Evolutionary conservation across 2,888 invertebrate genomes (phyloP), one percentile per base, ranked within the genome.

Genomic region (Eupithecia vulgata): DNA sequence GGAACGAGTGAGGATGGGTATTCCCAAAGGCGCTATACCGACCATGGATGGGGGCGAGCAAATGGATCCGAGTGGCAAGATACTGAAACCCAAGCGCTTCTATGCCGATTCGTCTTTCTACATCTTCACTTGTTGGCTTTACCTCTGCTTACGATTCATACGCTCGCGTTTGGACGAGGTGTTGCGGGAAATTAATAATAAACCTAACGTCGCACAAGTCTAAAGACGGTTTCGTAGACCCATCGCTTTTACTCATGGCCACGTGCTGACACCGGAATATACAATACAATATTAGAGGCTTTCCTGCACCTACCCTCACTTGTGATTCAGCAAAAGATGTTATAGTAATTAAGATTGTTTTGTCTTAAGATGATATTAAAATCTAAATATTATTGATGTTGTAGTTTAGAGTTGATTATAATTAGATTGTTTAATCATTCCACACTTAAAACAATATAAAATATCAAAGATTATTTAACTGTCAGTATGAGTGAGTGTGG

Each of bases 81-180:
- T 5, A 25, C 61, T 5, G 64, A 37, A 35, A 21, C 64, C 64
- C 8, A 64, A 64, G 37, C 64, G 64, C n/a, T 37, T 37, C 10
- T 64, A 64, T 64, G 64, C 64, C 5, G 37, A 64, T 21, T 35
- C 13, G 5, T 64, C 17, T 40, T 64, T 64, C 40, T 64, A 64
- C 37, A 12, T 64, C 10, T 64, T 64, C 40, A 64, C n/a, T 64
- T 35, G 40, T 13, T 64, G 64, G 64, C 64, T 64, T n/a, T 64
- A 64, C 37, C 35, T 64, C 8, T 64, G 64, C 64, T 17, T 64
- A 35, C 35, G 64, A 1, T 37, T 34, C 12, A 21, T 64, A 35
- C 64, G 64, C 64, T 10, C 12, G 12, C 64, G 64, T 37, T 64
- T 64, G 17, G 1, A 37, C 2, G 40, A 64, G 21, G 37, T 25